These are phyloP conservation scores for Laupala kohalensis DNA, from an alignment of 1,140 invertebrate genomes.

Conservation along the genomic window DNA sequence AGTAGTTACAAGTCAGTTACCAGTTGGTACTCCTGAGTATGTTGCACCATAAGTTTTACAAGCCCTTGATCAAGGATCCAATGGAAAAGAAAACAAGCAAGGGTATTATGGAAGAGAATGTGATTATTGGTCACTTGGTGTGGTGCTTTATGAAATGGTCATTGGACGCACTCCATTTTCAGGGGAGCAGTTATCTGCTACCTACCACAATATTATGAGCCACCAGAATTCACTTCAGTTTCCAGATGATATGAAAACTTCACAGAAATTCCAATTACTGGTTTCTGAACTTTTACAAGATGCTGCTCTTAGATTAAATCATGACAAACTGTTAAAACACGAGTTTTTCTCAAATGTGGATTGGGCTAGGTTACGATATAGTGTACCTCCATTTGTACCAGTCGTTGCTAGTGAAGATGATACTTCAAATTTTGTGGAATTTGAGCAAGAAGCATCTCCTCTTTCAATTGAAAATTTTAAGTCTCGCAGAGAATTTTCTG, in stretches of 20 bases:
- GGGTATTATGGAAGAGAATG: conserved; percentile 41
- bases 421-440: conserved; percentile 68
- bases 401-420: conserved; percentile 56
- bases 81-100: neutral
- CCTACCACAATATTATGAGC: conserved; percentile 53
- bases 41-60: conserved; percentile 67
- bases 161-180: conserved; percentile 58
- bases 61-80: conserved; percentile 1
- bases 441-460: conserved; percentile 37
- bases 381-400: conserved; percentile 59
- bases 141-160: conserved; percentile 68
- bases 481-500: conserved; percentile 49
- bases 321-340: conserved; percentile 46
- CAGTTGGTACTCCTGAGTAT: conserved; percentile 70
- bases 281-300: conserved; percentile 42
- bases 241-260: conserved; percentile 35
- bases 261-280: conserved; percentile 35
- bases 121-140: conserved; percentile 78
- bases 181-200: conserved; percentile 32
- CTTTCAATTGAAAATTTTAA: conserved; percentile 41
- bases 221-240: conserved; percentile 41
- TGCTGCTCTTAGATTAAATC: conserved; percentile 33
- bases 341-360: conserved; percentile 41
- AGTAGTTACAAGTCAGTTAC: conserved; percentile 41
- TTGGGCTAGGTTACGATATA: conserved; percentile 38